Evolutionary conservation across 1,140 invertebrate genomes (phyloP), one percentile per base, ranked within the genome.

Genomic region (Archivesica marissinica): DNA sequence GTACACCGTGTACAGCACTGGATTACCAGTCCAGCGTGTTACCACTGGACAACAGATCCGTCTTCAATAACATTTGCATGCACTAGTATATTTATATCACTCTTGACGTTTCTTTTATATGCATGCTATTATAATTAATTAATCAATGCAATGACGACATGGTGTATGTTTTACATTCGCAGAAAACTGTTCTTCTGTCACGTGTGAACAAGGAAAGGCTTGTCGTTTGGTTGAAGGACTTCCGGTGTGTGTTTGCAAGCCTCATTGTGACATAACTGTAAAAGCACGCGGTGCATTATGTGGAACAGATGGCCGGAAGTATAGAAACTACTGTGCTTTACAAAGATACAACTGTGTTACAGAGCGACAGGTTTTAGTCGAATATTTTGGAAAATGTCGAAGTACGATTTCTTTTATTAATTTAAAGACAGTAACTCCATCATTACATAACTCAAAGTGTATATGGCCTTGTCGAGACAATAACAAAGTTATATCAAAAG

Each of bases 251-350:
- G 50, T 82, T 17, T 82, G 79, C 41, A 72, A 33, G n/a, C 52
- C 79, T 39, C 25, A 56, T 4, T 82, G 79, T 61, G 25, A 59
- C 30, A 39, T 50, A 25, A 56, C 33, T 9, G 39, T 56, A n/a
- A 47, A 59, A 17, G 23, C 47, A 30, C 64, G 68, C 25, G 79
- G 79, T 38, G n/a, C 70, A 2, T 82, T 92, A 1, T 93, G 92
- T 83, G 92, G 92, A 9, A 85, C 86, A 0, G 89, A 93, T 56
- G 89, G 90, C 9, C 52, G 86, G 17, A 90, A 89, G 2, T 93
- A 93, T 54, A 85, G 78, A 38, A 92, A 88, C 72, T 84, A 89
- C 9, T 93, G 92, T 85, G 38, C 86, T 47, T 78, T 92, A 47
- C 82, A 82, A 38, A 83, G 28, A 76, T 74, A 74, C 3, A 83